A percentile compares a stretch with the other conserved stretches of the same genome.
These are phyloP conservation scores for Cybosia mesomella DNA, from an alignment of 2,888 invertebrate species.

Conservation along the genomic window DNA sequence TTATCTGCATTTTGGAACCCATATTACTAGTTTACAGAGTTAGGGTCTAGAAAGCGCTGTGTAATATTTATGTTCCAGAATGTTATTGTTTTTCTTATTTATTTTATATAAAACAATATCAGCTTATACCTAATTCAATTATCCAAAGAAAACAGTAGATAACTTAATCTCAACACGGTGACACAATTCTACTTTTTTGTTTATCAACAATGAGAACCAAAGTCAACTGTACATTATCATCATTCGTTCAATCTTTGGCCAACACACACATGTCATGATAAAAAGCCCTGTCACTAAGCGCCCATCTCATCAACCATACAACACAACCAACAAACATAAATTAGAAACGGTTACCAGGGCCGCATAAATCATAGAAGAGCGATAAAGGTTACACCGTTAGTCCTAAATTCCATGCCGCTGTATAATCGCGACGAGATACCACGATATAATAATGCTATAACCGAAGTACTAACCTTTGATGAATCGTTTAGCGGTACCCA, in stretches of 20 bases:
- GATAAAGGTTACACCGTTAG: conserved; percentile 67
- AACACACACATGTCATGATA: neutral
- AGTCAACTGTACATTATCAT: conserved; percentile 1
- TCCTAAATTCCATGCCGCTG: conserved; percentile 68
- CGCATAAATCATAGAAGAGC: conserved; percentile 56
- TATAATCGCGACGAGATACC: conserved; percentile 63
- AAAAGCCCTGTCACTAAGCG: neutral
- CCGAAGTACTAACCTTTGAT: conserved; percentile 79
- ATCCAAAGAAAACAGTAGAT: too few relatives aligned
- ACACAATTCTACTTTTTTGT: neutral
- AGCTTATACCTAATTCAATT: too few relatives aligned
- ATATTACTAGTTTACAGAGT: too few relatives aligned
- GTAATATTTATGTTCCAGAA: too few relatives aligned
- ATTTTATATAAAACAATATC: too few relatives aligned
- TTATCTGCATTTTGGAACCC: too few relatives aligned
- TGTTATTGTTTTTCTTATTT: too few relatives aligned
- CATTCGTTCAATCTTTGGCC: neutral
- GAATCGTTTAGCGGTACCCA: conserved; percentile 84
- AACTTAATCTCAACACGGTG: neutral
- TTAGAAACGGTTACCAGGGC: conserved; percentile 55
- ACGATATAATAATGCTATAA: conserved; percentile 69
- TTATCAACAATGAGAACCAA: neutral
- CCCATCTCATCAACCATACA: neutral
- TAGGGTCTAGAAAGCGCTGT: too few relatives aligned
- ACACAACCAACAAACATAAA: conserved; percentile 40